Base-by-base conservation (phyloP, 2,888 invertebrate species). In the Acrobasis consociella region DNA sequence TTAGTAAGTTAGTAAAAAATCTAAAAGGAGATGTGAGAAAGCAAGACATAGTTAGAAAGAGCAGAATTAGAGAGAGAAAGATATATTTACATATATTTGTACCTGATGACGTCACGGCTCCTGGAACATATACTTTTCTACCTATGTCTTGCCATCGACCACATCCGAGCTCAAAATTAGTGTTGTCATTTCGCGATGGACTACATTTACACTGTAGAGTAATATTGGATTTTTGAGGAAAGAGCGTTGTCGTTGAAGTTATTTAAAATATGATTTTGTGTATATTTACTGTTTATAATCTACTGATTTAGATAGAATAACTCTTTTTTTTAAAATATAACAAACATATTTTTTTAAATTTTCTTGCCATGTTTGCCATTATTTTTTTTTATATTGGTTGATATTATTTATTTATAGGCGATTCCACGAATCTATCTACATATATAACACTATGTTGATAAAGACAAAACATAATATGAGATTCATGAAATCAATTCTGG, bases 91-190 rank as follows among this genome's bases (percentile, higher is more conserved):
- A 75, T 67, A 55, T 65, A 64, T 62, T 60, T 68, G 71, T 89
- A 90, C 90, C 90, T 90, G 85, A 61, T 80, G 79, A 70, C 65
- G 78, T 80, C 80, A 77, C 80, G 62, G 67, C 73, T 51, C 75
- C 77, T 77, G 71, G 75, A 75, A 64, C 65, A 65, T 67, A 71
- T 72, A 73, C 72, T 64, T 64, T 76, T 74, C 83, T 83, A 83
- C 68, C 88, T 92, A 92, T 92, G 91, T 92, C 91, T 92, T 91
- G 91, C 91, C 89, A 82, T 82, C 87, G 89, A 86, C 89, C 91
- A 91, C 91, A 90, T 89, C 87, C 73, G 86, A 89, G 91, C 91
- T 89, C 91, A 42, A 53, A 11, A 39, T 91, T 89, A 89, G 84
- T 89, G 74, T 71, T 69, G 73, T 72, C 74, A 72, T 56, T 68